Base-by-base conservation (phyloP, 2,797 vertebrate genomes). In the Pristis pectinata region DNA sequence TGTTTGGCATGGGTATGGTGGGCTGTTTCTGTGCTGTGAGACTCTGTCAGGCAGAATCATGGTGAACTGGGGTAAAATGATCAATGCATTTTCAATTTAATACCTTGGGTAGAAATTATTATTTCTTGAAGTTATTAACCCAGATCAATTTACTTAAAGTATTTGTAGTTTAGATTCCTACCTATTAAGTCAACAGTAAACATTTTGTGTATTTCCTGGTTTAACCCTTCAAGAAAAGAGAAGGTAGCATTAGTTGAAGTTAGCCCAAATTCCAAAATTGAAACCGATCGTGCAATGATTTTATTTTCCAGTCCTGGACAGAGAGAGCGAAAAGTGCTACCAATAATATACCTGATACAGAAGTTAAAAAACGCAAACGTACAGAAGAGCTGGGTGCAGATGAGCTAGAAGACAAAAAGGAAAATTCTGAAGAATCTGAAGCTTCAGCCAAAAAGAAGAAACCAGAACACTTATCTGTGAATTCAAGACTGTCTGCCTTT, bases 321-420 rank as follows among this genome's bases (percentile, higher is more conserved):
- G 97, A 98, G 95, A 98, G 97, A 96, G 98, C 98, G 0, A 99
- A 98, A 97, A 97, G 96, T 95, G 30, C 37, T 24, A 94, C 72
- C 44, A n/a, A 76, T 44, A 76, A 9, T 0, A 56, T 1, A 41
- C 44, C 95, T 95, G 96, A 98, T 0, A 95, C 59, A 2, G 95
- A 95, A 2, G 98, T 96, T 64, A 99, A 98, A 96, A 99, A 99
- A 95, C 96, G 98, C 85, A 99, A 99, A 64, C 96, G 96, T 44
- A 95, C 95, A 0, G 94, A 95, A 0, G 96, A 95, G 89, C 95
- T 95, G 13, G 96, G 95, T 9, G 96, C 96, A 0, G 96, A 96
- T 94, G 95, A 19, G 0, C 82, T 70, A 10, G 96, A 96, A 95
- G 95, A 44, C 0, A 96, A 95, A 93, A 95, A 95, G 10, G 95